Base-by-base conservation (phyloP, 2,797 vertebrate species). In the Myioborus miniatus region DNA sequence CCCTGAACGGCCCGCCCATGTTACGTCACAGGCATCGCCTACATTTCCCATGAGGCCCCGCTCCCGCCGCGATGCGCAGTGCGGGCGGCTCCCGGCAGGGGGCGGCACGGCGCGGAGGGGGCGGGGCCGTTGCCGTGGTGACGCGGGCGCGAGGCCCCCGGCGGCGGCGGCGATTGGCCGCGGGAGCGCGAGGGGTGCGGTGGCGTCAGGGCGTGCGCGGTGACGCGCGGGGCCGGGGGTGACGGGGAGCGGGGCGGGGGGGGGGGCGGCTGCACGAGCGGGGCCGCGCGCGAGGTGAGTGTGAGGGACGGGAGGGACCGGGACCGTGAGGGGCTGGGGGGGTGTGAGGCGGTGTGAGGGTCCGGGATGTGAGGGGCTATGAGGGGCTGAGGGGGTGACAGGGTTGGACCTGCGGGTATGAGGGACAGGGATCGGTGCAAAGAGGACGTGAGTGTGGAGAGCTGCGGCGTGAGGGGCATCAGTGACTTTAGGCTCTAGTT, bases 101-200 rank as follows among this genome's bases (percentile, higher is more conserved):
- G 79, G 71, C 79, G 36, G 17, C 21, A 9, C 46, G 6, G 62
- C 22, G 15, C 23, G 23, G 15, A 26, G 15, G 15, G 49, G 50
- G 70, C 59, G 90, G 71, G 83, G 47, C 83, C 72, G 95, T 96
- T 94, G 96, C 90, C 87, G 50, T 89, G 91, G 92, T 86, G 80
- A 96, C 32, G 83, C 58, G 67, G 14, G 67, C 67, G 60, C 32
- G 53, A 58, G 26, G 46, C 27, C n/a, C 6, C 13, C 53, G 53
- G 32, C 13, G 84, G 24, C 30, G 41, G 69, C 46, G 29, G 27
- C 8, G 64, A 85, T 86, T 78, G 94, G 94, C 75, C 60, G 81
- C 34, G 39, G 20, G 49, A 50, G 60, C 10, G 29, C 23, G 11
- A 47, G 81, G 79, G 37, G 34, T 65, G 93, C 24, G 91, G 90